Evolutionary conservation across 2,113 vertebrate genomes (phyloP).

Genomic region (Hydrolagus affinis): DNA sequence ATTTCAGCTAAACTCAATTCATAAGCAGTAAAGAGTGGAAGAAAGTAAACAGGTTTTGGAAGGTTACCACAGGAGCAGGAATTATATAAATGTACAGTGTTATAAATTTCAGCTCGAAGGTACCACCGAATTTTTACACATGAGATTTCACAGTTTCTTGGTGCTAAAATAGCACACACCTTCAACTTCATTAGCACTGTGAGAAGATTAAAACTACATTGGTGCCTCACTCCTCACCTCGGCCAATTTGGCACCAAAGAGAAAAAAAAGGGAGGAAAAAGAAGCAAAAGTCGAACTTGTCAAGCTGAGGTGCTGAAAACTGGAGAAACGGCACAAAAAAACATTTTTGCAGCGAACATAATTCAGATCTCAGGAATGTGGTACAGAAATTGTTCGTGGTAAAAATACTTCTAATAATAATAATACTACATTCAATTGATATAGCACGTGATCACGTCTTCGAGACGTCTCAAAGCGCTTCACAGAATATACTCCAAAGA

Average conservation of each 20-base stretch:
- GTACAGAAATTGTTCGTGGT: neutral
- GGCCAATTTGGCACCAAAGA: conserved; percentile 20
- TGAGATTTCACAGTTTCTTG: conserved; percentile 62
- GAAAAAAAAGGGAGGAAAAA: neutral
- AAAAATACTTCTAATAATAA: neutral
- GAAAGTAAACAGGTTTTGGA: conserved; percentile 12
- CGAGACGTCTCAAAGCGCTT: too few relatives aligned
- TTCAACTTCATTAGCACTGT: conserved; percentile 76
- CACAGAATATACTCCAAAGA: too few relatives aligned
- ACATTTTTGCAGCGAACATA: neutral
- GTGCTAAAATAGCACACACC: conserved; percentile 92
- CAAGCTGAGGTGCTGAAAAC: conserved; percentile 24
- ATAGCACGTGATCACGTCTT: too few relatives aligned
- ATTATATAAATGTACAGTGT: conserved; percentile 26
- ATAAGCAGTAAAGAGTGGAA: neutral
- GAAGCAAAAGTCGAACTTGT: conserved; percentile 26
- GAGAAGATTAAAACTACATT: conserved; percentile 54
- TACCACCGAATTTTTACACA: conserved; percentile 51
- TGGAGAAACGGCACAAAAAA: neutral
- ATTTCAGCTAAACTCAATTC: neutral
- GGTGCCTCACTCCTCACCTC: conserved; percentile 23
- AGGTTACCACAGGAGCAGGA: conserved; percentile 28
- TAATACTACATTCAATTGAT: too few relatives aligned
- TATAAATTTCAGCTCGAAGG: conserved; percentile 34
- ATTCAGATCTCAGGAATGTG: conserved; percentile 5